phyloP scores from a whole-genome alignment of 53 echinoderm and acorn worm species.

The Hippasteria phrygiana region DNA sequence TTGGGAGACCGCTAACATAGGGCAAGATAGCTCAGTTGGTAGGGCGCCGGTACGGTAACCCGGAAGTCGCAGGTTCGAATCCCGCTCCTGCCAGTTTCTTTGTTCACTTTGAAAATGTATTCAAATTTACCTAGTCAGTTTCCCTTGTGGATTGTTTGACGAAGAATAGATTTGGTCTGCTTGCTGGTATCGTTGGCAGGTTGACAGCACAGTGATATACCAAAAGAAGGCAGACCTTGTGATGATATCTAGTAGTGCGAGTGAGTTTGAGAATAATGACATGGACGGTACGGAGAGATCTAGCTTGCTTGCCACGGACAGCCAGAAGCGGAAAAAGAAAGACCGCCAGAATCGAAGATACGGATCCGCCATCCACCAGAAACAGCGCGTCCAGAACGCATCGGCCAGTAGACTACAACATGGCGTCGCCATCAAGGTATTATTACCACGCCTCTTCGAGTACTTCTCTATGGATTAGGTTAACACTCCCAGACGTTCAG shows the following conservation, averaged over 20 bases:
- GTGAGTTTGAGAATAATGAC: conserved; percentile 18
- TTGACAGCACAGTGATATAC: background rate
- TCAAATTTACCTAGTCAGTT: no score
- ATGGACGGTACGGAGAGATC: conserved; percentile 14
- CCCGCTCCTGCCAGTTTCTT: no score
- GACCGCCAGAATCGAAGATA: background rate
- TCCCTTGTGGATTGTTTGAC: no score
- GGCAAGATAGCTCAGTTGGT: no score
- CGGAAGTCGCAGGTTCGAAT: no score
- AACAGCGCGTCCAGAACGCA: background rate
- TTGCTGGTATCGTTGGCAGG: background rate
- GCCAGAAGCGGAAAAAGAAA: background rate
- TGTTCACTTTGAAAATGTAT: no score
- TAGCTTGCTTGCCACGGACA: background rate
- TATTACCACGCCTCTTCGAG: no score
- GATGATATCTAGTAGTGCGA: background rate
- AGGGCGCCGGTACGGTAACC: no score
- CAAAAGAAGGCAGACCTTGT: background rate
- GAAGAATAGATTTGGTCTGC: no score
- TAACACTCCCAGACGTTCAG: no score
- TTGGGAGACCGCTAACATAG: no score
- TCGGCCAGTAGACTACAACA: background rate
- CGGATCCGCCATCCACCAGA: background rate
- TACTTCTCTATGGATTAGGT: no score
- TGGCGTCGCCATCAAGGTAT: conserved; percentile 44